phyloP scores from a whole-genome alignment of 1,140 invertebrate species.

The Acromyrmex heyeri region DNA sequence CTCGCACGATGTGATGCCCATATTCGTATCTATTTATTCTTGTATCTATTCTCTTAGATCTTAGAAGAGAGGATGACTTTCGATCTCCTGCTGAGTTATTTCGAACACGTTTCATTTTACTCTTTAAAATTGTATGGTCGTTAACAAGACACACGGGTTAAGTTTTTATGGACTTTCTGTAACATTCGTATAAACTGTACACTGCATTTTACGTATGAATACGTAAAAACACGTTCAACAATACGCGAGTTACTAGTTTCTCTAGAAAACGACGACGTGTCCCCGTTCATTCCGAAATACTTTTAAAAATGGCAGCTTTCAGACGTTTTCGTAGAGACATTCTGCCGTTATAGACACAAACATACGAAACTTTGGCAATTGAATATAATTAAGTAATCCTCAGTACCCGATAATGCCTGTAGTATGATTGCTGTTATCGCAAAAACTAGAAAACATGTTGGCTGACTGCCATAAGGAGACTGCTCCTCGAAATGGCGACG shows the following conservation, averaged over 20 bases:
- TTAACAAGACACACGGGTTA: not conserved
- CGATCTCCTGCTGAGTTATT: conserved; percentile 42
- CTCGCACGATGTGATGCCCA: conserved; percentile 15
- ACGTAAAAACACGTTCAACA: conserved; percentile 40
- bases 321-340: conserved; percentile 23
- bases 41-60: conserved; percentile 67
- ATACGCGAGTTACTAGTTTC: conserved; percentile 2
- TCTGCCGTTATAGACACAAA: conserved; percentile 51
- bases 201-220: not conserved
- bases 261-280: conserved; percentile 16
- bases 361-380: conserved; percentile 84
- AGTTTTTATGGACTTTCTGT: conserved; percentile 32
- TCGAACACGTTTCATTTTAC: not conserved
- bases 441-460: conserved; percentile 78
- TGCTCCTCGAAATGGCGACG: conserved; percentile 76
- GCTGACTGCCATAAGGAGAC: conserved; percentile 84
- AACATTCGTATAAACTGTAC: not conserved
- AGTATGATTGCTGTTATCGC: conserved; percentile 59
- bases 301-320: conserved; percentile 49
- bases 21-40: conserved; percentile 54
- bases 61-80: conserved; percentile 55
- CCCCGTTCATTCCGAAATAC: conserved; percentile 52
- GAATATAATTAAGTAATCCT: conserved; percentile 85
- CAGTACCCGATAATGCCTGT: conserved; percentile 69
- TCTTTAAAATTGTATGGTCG: not conserved